Base-by-base conservation (phyloP, 2,113 vertebrate genomes). In the Seriola dumerili region DNA sequence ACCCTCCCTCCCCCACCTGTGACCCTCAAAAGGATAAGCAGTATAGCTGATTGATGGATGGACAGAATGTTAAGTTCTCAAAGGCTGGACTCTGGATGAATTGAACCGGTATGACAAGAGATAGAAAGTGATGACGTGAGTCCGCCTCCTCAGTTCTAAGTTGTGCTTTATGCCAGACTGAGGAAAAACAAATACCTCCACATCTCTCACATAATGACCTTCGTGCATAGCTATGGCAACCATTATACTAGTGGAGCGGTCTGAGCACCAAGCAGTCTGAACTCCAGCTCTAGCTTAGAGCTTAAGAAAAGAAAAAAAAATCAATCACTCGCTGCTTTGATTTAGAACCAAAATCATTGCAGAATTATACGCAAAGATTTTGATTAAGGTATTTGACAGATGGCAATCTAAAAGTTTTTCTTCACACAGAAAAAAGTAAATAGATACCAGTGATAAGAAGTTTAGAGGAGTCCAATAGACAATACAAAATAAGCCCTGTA, bases 201-300 rank as follows among this genome's bases (percentile, higher is more conserved):
- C 34, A 85, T 85, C 21, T 54, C 62, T 72, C 40, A 42, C 32
- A 50, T 83, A 83, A 87, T 90, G 85, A 89, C 91, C 76, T 91
- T 87, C 65, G 46, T 62, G 59, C 5, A 88, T 93, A 79, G 68
- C 90, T 80, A 93, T 92, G 79, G 92, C 88, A 93, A 93, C 91
- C 70, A 42, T 66, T 57, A 55, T 67, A 78, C 62, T 32, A 29
- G 34, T 23, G 34, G 46, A 42, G 40, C 7, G 11, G 40, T 42
- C 8, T 42, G 1, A 11, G 40, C 40, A 38, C 4, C 0, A 14
- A 79, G 55, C 55, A n/a, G 14, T 59, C 57, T 84, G 58, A 66
- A 74, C 48, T 65, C 34, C 32, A 59, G 68, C 54, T 77, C 52
- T 70, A 76, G 61, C 10, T 54, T 25, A 67, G 78, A 46, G 36